Conservation (phyloP, 1,140 invertebrate genomes). For the Bombus confusus region DNA sequence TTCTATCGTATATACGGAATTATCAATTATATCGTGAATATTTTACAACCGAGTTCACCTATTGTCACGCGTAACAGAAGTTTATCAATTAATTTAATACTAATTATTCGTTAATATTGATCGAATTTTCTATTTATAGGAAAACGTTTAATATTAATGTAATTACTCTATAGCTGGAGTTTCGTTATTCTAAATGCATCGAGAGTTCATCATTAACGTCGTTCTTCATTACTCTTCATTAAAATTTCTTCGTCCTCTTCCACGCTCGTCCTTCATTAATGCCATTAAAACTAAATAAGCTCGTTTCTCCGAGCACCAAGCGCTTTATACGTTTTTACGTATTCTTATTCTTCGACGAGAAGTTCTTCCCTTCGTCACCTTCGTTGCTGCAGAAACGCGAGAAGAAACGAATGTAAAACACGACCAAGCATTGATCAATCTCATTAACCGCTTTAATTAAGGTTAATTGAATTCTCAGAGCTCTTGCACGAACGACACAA, state of each 20-base stretch:
- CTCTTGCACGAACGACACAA: constrained; percentile 49
- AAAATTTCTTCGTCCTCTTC: background rate
- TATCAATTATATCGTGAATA: background rate
- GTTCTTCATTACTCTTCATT: constrained; percentile 11
- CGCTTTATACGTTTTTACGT: background rate
- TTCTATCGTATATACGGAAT: background rate
- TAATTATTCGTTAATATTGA: background rate
- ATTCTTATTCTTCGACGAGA: background rate
- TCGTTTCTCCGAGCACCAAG: background rate
- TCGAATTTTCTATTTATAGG: background rate
- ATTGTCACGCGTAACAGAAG: background rate
- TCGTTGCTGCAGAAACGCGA: background rate
- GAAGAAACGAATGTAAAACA: constrained; percentile 13
- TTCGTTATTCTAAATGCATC: background rate
- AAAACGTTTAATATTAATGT: background rate
- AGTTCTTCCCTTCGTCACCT: background rate
- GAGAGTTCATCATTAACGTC: constrained; percentile 10
- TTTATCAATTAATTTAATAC: background rate
- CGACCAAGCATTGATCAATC: background rate
- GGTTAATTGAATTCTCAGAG: constrained; percentile 58
- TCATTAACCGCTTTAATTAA: constrained; percentile 3
- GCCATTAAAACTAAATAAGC: constrained; percentile 12
- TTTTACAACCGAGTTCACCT: background rate
- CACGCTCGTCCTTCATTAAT: background rate
- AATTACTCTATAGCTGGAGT: background rate